These are phyloP conservation scores for Pelusios castaneus DNA, from an alignment of 2,113 vertebrate species.

Conservation along the genomic window DNA sequence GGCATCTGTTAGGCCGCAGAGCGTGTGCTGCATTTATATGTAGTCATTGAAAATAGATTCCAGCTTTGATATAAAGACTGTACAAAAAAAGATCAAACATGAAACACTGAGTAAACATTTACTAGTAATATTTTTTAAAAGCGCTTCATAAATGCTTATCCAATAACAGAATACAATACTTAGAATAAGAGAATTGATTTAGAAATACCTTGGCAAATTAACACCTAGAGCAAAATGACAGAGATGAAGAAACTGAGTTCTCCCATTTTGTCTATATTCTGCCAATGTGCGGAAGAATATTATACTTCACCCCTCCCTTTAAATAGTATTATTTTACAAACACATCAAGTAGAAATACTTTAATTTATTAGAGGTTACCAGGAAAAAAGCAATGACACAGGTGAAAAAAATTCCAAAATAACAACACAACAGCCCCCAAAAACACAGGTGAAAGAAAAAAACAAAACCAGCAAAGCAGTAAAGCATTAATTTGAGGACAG, in stretches of 20 bases:
- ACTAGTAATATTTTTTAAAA: slow-evolving; percentile 69
- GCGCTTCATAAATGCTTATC: slow-evolving; percentile 78
- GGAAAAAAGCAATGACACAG: background rate
- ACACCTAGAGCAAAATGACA: slow-evolving; percentile 70
- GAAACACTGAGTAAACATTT: slow-evolving; percentile 81
- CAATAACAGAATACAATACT: slow-evolving; percentile 65
- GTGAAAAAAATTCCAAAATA: slow-evolving; percentile 2
- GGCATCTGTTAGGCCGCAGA: slow-evolving; percentile 85
- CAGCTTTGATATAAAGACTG: slow-evolving; percentile 78
- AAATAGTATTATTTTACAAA: slow-evolving; percentile 52
- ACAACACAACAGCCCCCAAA: background rate
- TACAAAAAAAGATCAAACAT: slow-evolving; percentile 80
- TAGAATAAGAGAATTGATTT: slow-evolving; percentile 61
- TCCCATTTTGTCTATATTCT: slow-evolving; percentile 53
- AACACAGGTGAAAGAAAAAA: background rate
- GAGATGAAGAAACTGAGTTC: slow-evolving; percentile 59
- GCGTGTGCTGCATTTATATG: slow-evolving; percentile 83
- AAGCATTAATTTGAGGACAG: background rate
- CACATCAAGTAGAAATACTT: slow-evolving; percentile 36
- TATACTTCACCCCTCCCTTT: slow-evolving; percentile 60
- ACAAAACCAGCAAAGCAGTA: background rate
- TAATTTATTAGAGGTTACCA: slow-evolving; percentile 24
- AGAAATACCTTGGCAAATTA: slow-evolving; percentile 83
- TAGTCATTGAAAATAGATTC: slow-evolving; percentile 85
- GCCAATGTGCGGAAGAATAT: slow-evolving; percentile 28